Evolutionary conservation across 2,113 vertebrate species (phyloP).

Genomic region (Panthera leo): DNA sequence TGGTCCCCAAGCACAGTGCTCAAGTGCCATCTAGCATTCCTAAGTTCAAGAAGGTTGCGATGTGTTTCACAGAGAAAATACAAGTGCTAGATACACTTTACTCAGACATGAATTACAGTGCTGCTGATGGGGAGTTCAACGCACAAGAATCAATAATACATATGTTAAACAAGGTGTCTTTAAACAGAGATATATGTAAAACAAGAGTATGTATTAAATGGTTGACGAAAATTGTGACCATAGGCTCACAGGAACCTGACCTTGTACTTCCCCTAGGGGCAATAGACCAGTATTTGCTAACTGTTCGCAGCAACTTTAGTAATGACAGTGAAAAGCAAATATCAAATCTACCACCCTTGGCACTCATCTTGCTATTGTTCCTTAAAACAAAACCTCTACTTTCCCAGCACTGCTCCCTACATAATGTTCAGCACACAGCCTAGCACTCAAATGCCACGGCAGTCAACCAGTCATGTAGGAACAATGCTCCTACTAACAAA

Average conservation of each 20-base stretch:
- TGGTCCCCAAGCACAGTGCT: background rate
- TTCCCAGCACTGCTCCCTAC: background rate
- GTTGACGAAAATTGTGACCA: background rate
- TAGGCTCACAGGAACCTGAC: background rate
- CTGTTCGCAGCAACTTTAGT: background rate
- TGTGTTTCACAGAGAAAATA: background rate
- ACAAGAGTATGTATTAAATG: background rate
- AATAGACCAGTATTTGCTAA: background rate
- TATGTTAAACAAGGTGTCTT: background rate
- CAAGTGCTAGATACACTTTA: rapidly evolving
- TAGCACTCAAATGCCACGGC: background rate
- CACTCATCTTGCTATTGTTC: background rate
- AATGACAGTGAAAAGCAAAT: background rate
- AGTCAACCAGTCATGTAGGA: background rate
- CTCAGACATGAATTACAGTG: background rate
- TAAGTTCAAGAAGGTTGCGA: background rate
- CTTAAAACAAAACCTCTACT: background rate
- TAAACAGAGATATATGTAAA: background rate
- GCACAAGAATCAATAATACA: background rate
- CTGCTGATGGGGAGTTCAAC: background rate
- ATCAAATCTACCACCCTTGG: no score
- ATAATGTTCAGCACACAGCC: background rate
- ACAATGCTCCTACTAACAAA: background rate
- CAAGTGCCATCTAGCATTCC: background rate
- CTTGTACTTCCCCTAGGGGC: background rate